phyloP scores from a whole-genome alignment of 2,113 vertebrate species.

The Cebidichthys violaceus region DNA sequence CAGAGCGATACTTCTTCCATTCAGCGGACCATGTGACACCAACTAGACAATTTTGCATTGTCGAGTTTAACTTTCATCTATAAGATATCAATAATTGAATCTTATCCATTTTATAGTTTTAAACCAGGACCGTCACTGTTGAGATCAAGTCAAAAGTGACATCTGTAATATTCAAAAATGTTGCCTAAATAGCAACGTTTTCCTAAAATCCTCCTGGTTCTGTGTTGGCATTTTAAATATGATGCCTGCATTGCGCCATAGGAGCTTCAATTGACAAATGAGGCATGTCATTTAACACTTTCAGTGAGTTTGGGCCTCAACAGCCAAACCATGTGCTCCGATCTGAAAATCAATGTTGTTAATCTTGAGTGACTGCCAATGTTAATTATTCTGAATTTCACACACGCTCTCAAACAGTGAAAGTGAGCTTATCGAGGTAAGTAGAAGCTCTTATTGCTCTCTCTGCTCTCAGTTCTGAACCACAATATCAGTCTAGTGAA shows the following conservation, averaged over 20 bases:
- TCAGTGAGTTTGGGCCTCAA: not conserved
- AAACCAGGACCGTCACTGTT: not conserved
- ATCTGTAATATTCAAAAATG: not conserved
- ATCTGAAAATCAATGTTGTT: constrained; percentile 13
- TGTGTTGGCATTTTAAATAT: not conserved
- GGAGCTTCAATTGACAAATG: not conserved
- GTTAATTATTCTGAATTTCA: constrained; percentile 2
- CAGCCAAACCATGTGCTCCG: constrained; percentile 5
- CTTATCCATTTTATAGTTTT: not conserved
- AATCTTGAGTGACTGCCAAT: not conserved
- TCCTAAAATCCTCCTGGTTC: not conserved
- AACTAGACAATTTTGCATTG: too few species aligned
- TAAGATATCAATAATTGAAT: not conserved
- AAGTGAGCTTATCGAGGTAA: constrained; percentile 12
- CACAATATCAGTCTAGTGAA: constrained; percentile 24
- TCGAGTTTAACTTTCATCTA: not conserved
- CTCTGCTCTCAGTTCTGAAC: constrained; percentile 26
- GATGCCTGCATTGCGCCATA: not conserved
- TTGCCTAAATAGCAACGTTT: not conserved
- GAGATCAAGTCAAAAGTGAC: not conserved
- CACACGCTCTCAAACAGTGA: not conserved
- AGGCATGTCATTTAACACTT: not conserved
- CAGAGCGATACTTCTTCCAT: too few species aligned
- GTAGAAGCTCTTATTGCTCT: constrained; percentile 19
- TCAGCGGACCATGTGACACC: too few species aligned